phyloP scores from a whole-genome alignment of 1,140 invertebrate genomes.

The Luehdorfia chinensis region DNA sequence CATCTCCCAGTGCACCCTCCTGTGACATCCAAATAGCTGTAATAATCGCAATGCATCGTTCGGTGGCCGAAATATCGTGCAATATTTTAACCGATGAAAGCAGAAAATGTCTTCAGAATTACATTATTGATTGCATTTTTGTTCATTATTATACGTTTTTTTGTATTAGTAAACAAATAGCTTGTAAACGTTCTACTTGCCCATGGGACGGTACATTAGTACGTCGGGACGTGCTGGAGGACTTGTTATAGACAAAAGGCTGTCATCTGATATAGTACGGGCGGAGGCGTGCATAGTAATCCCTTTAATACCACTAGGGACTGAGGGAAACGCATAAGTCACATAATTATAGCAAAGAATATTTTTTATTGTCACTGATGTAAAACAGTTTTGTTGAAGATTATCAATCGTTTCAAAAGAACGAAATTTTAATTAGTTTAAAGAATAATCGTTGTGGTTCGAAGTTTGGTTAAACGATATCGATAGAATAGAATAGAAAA shows the following conservation, averaged over 20 bases:
- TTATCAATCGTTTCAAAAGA: no score
- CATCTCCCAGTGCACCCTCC: constrained; percentile 56
- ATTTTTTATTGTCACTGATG: no score
- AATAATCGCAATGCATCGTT: constrained; percentile 61
- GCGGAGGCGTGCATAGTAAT: constrained; percentile 18
- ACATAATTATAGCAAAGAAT: no score
- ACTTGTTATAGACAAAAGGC: constrained; percentile 49
- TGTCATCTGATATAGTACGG: constrained; percentile 52
- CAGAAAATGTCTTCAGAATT: no score
- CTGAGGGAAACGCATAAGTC: constrained; percentile 4
- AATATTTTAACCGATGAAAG: constrained; percentile 27
- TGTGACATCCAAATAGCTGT: constrained; percentile 62
- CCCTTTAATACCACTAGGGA: constrained; percentile 6
- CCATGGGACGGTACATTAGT: constrained; percentile 26
- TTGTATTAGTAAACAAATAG: constrained; percentile 16
- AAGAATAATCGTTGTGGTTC: no score
- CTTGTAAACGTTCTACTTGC: constrained; percentile 24
- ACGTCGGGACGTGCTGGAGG: constrained; percentile 46
- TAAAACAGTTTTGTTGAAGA: no score
- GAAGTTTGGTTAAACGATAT: no score
- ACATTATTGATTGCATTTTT: no score
- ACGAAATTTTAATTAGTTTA: no score
- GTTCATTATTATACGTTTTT: not conserved
- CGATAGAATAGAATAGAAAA: no score
- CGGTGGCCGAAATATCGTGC: constrained; percentile 17